Conservation (phyloP, 2,113 vertebrate species). For the Podarcis raffonei region DNA sequence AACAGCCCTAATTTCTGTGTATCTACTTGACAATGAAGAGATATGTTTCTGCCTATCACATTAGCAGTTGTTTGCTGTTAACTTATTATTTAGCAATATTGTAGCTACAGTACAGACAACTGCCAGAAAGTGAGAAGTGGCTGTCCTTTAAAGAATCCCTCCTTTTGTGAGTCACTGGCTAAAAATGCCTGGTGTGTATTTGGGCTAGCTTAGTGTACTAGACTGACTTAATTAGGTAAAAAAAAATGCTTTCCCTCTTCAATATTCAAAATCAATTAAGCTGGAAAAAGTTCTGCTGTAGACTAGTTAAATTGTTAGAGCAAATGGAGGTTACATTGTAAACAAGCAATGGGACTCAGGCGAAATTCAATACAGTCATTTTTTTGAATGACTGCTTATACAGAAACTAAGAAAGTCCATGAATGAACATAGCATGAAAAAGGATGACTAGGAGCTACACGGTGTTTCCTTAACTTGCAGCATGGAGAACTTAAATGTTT, state of each 20-base stretch:
- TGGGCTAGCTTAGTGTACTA: not conserved
- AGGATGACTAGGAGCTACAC: not conserved
- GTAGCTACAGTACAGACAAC: not conserved
- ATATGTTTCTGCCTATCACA: not conserved
- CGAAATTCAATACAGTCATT: not conserved
- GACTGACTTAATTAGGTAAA: not conserved
- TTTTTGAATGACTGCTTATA: not conserved
- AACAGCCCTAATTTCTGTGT: not conserved
- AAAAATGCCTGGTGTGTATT: not conserved
- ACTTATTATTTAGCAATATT: not conserved
- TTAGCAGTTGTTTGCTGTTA: not conserved
- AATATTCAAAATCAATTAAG: not conserved
- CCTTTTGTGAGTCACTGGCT: not conserved
- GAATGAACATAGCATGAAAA: not conserved
- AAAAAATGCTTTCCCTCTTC: too few species aligned
- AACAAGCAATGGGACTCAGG: not conserved
- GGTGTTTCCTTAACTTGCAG: not conserved
- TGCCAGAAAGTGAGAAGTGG: not conserved
- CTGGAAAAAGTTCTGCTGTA: not conserved
- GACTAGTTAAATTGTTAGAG: not conserved
- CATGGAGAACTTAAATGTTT: not conserved
- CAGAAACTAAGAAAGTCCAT: not conserved
- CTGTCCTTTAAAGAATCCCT: not conserved
- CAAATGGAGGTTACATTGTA: not conserved
- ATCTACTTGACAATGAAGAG: not conserved